Evolutionary conservation across 2,113 vertebrate genomes (phyloP), one percentile per base, ranked within the genome.

Genomic region (Vidua chalybeata): DNA sequence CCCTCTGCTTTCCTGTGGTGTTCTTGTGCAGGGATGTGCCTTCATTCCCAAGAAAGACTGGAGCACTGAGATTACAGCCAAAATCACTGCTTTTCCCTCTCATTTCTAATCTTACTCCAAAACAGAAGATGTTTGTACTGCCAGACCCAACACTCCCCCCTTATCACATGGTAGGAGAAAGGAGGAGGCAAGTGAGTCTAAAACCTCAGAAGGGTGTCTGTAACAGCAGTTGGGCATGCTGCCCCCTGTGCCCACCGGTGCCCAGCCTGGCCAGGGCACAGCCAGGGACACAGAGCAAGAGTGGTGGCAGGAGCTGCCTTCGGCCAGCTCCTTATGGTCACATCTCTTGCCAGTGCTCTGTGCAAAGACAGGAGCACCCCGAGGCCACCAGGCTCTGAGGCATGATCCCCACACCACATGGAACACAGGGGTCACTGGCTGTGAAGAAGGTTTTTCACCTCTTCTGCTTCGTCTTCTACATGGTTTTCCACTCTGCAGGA

Each of bases 251-350:
- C 39, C 26, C 46, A n/a, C 13, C 30, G 11, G 19, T 35, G 43
- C 26, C 56, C 41, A 62, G 24, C 43, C 27, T 66, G 15, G 8
- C 10, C 1, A 0, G 39, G 26, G 22, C 52, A 59, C 20, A 73
- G 20, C 45, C 26, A 35, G 8, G 20, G 49, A 16, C 56, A 41
- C 0, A 0, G 75, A 48, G n/a, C 22, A 71, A 14, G 22, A 68
- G 39, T 3, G 11, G 33, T 33, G n/a, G 27, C 41, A 59, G 49
- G 19, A 75, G 41, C 35, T 82, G 21, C 18, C 39, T 63, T 21
- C 0, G 3, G 54, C 10, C 0, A 0, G 19, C 48, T 76, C 35
- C 58, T 79, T 2, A 0, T 2, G 2, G 7, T 51, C 37, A 3
- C 33, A 2, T 33, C 37, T 45, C 74, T 54, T 2, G 0, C 14